Percentiles rank a stretch among this genome's conserved stretches.
phyloP scores from a whole-genome alignment of 1,140 invertebrate species.

The Aphelenchoides besseyi region DNA sequence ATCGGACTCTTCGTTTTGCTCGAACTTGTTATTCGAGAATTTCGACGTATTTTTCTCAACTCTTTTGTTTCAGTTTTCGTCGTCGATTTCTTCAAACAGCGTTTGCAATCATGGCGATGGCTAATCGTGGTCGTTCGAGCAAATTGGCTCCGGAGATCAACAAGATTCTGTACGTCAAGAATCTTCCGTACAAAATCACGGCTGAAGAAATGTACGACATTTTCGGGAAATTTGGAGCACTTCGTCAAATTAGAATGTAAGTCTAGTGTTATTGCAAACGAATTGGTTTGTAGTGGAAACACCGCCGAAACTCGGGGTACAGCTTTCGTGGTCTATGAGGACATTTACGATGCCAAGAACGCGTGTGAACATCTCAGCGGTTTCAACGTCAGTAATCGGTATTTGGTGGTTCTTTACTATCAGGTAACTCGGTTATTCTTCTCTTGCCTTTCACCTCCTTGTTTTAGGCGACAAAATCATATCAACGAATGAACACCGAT shows the following conservation, averaged over 20 bases:
- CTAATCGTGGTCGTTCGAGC: constrained; percentile 46
- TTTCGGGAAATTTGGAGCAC: constrained; percentile 97
- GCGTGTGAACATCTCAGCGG: constrained; percentile 97
- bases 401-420: constrained; percentile 95
- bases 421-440: constrained; percentile 67
- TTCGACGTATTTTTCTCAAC: no score
- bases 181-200: constrained; percentile 97
- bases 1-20: constrained; percentile 27
- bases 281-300: constrained; percentile 75
- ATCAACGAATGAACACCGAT: constrained; percentile 90
- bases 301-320: constrained; percentile 95
- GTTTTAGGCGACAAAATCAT: constrained; percentile 69
- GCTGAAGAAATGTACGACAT: constrained; percentile 99
- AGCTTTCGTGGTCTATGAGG: constrained; percentile 98
- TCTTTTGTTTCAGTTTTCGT: not conserved
- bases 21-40: constrained; percentile 32
- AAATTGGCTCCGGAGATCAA: constrained; percentile 93
- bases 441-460: not conserved
- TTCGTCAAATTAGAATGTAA: constrained; percentile 95
- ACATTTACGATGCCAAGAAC: constrained; percentile 99
- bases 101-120: constrained; percentile 62
- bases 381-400: constrained; percentile 95
- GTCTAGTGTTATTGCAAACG: constrained; percentile 64
- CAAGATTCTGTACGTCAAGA: constrained; percentile 89
- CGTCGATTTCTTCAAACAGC: constrained; percentile 21